Conservation (phyloP, 2,888 invertebrate species). For the Nephrotoma guestfalica region DNA sequence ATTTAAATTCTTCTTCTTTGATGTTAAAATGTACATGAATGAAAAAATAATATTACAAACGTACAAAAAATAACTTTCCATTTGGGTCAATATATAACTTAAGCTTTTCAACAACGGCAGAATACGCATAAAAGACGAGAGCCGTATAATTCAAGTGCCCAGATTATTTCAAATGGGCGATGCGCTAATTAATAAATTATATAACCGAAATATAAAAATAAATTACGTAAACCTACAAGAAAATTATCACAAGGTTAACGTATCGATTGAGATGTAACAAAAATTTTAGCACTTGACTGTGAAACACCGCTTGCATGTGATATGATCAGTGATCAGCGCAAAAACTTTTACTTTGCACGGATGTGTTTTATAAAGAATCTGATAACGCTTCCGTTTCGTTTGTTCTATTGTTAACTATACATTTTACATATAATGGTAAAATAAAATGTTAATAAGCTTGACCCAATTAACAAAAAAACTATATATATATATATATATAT, state of each 20-base stretch:
- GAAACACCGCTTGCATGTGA: not conserved
- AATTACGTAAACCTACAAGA: not conserved
- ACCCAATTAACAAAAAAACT: not conserved
- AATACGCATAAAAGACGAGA: not conserved
- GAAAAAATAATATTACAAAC: not conserved
- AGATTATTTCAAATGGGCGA: not conserved
- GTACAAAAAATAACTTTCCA: not conserved
- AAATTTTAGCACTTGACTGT: not conserved
- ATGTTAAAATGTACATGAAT: not conserved
- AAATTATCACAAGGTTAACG: not conserved
- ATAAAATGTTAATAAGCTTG: not conserved
- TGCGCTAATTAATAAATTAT: not conserved
- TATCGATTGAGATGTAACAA: not conserved
- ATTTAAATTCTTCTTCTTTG: not conserved
- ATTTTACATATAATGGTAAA: not conserved
- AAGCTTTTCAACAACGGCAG: not conserved
- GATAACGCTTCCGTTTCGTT: not conserved
- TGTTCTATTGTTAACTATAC: not conserved
- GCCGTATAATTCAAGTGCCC: not conserved
- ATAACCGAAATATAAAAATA: not conserved
- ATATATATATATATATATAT: too few species aligned
- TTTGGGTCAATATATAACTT: constrained; percentile 1
- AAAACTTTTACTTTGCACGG: not conserved
- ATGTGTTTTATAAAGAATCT: not conserved
- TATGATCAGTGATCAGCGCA: not conserved